Evolutionary conservation across 2,888 invertebrate species (phyloP), one percentile per base, ranked within the genome.

Genomic region (Taenaris catops): DNA sequence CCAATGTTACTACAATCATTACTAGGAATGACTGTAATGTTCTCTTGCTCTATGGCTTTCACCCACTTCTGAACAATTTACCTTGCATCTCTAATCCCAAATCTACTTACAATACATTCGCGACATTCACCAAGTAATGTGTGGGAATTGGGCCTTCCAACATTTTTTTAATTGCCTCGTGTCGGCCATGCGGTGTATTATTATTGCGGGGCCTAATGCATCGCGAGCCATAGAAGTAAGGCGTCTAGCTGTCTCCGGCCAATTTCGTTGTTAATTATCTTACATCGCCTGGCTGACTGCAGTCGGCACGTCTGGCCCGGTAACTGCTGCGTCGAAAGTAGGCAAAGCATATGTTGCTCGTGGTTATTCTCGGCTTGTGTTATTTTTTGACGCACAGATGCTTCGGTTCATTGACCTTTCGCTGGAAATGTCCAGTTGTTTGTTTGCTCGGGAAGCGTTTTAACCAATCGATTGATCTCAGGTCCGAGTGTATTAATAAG

Each of bases 161-260:
- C 53, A 25, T 57, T 68, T 66, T 76, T 74, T 75, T 75, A 74
- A 78, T 79, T 75, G 65, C 65, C 60, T 61, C 58, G 61, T 58
- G 66, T 71, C 55, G 56, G 64, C 56, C 52, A 62, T 64, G 51
- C 51, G 61, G 62, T 68, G 60, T 71, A 65, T 69, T 72, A 73
- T 76, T 74, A 79, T 73, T 75, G 70, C 72, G 72, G 66, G 58
- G 69, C 58, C 70, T 66, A 68, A 67, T 70, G 67, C 73, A 64
- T 64, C 62, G 49, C 62, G 63, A 63, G 63, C 61, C 59, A 57
- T 62, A 74, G 61, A 80, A 80, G 81, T 81, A 76, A 80, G 78
- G 68, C 81, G 75, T 49, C 71, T 81, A 80, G 80, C 81, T 81
- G 81, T 81, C 79, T 80, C 71, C 62, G 70, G 58, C 58, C 74